These are phyloP conservation scores for Syngnathoides biaculeatus DNA, from an alignment of 2,113 vertebrate species.

Conservation along the genomic window DNA sequence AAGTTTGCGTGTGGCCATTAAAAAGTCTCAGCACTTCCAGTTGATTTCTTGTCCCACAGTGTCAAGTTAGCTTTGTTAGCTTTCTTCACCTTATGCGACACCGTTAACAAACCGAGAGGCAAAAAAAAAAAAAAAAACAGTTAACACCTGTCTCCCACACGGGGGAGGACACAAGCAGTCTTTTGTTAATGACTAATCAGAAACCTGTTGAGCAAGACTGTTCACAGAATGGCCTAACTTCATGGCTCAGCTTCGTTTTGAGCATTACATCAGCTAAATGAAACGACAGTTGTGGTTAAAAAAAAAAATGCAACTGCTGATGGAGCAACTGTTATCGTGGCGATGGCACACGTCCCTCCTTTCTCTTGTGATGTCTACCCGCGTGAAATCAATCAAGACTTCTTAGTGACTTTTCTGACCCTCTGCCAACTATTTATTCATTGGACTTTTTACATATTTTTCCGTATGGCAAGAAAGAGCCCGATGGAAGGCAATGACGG, in stretches of 20 bases:
- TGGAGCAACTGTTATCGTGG: background rate
- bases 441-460: too few species aligned
- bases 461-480: too few species aligned
- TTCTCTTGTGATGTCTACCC: background rate
- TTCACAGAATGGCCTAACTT: background rate
- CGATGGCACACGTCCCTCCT: background rate
- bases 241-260: background rate
- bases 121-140: background rate
- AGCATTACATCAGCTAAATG: background rate
- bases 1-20: too few species aligned
- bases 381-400: background rate
- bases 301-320: background rate
- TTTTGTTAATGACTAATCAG: background rate
- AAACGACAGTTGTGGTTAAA: background rate
- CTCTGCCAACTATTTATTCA: too few species aligned
- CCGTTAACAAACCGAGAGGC: too few species aligned
- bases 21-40: too few species aligned
- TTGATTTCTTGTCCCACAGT: too few species aligned
- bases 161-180: background rate
- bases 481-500: too few species aligned
- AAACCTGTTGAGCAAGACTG: background rate
- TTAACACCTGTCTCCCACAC: background rate
- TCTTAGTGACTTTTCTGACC: background rate
- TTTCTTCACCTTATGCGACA: too few species aligned
- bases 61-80: too few species aligned